Evolutionary conservation across 2,797 vertebrate species (phyloP).

Genomic region (Sus cebifrons): DNA sequence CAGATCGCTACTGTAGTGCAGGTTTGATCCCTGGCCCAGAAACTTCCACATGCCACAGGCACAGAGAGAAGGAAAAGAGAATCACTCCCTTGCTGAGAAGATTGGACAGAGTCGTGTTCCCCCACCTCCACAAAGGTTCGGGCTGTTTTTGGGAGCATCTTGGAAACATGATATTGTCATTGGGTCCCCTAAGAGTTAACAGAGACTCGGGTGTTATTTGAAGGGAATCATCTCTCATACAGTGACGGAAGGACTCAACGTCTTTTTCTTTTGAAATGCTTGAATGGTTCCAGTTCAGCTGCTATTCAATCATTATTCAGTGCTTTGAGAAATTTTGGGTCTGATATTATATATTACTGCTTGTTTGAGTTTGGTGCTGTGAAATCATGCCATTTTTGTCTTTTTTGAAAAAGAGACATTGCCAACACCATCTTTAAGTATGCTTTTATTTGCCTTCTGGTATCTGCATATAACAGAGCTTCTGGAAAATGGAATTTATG

Average conservation of each 20-base stretch:
- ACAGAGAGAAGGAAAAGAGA: too few species aligned
- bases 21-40: too few species aligned
- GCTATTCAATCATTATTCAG: slow-evolving; percentile 55
- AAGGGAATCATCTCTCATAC: slow-evolving; percentile 54
- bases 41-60: too few species aligned
- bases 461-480: slow-evolving; percentile 35
- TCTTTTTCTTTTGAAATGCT: slow-evolving; percentile 29
- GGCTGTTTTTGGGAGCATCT: neutral
- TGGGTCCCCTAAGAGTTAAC: slow-evolving; percentile 18
- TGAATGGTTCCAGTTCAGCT: slow-evolving; percentile 52
- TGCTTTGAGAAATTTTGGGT: slow-evolving; percentile 46
- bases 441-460: slow-evolving; percentile 73
- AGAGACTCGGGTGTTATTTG: neutral
- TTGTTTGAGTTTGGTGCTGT: slow-evolving; percentile 62
- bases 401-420: neutral
- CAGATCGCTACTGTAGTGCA: too few species aligned
- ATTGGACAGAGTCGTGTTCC: too few species aligned
- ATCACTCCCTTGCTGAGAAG: neutral
- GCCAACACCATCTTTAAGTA: slow-evolving; percentile 60
- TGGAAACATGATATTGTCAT: neutral
- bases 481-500: slow-evolving; percentile 29
- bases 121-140: rapidly evolving
- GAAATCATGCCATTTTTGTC: slow-evolving; percentile 39
- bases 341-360: slow-evolving; percentile 39
- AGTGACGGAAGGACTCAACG: neutral